Conservation (phyloP, 1,140 invertebrate genomes). For the Saccostrea echinata region DNA sequence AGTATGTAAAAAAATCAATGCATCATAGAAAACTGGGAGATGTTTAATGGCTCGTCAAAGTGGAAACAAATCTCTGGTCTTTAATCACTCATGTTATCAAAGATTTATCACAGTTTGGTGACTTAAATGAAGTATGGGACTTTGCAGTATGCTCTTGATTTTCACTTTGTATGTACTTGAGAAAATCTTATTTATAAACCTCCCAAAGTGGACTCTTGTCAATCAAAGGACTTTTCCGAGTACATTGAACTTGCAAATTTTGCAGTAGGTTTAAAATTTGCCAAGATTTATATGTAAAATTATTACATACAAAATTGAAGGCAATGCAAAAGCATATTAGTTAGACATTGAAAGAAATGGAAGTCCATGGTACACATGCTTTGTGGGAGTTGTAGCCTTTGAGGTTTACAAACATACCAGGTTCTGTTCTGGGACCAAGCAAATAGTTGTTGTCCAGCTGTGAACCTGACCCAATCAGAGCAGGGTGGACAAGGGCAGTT, state of each 20-base stretch:
- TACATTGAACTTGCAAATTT: not conserved
- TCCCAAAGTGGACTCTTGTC: constrained; percentile 10
- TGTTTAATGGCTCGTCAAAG: constrained; percentile 34
- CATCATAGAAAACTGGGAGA: constrained; percentile 34
- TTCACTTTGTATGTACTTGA: constrained; percentile 25
- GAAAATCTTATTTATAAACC: constrained; percentile 23
- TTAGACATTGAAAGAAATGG: not conserved
- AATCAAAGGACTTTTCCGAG: not conserved
- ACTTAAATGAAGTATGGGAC: constrained; percentile 24
- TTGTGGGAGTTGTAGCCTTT: not conserved
- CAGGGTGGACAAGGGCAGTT: constrained; percentile 16
- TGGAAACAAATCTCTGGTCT: constrained; percentile 31
- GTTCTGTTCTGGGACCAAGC: not conserved
- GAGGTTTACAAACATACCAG: not conserved
- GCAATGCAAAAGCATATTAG: not conserved
- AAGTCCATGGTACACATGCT: not conserved
- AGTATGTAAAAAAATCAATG: constrained; percentile 39
- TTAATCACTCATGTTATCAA: constrained; percentile 33
- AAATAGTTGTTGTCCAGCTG: constrained; percentile 36
- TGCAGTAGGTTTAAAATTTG: not conserved
- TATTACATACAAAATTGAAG: not conserved
- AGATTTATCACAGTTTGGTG: constrained; percentile 26
- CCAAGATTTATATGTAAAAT: not conserved
- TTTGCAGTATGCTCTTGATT: constrained; percentile 13
- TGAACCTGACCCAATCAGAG: constrained; percentile 16